Evolutionary conservation across 2,888 invertebrate species (phyloP).

Genomic region (Stegana nigrithorax): DNA sequence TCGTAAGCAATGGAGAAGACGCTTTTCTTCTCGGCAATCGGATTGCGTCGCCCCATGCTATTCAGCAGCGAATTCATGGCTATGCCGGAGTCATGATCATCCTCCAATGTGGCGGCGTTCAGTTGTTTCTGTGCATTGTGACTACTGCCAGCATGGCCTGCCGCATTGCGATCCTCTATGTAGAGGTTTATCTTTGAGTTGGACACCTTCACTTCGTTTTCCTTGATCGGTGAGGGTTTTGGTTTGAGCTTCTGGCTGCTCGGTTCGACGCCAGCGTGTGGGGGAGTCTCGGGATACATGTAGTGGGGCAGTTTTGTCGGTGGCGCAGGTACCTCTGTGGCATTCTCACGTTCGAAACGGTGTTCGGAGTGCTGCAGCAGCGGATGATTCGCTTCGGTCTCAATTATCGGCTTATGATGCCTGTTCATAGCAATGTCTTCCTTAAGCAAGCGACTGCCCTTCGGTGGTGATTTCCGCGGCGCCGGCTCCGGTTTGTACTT

Average conservation of each 20-base stretch:
- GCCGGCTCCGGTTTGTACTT: conserved; percentile 69
- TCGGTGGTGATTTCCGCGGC: conserved; percentile 65
- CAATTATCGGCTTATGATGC: conserved; percentile 66
- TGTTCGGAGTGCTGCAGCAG: conserved; percentile 83
- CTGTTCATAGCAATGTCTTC: conserved; percentile 72
- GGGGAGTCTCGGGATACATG: conserved; percentile 72
- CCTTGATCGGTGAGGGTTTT: conserved; percentile 67
- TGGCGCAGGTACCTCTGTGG: conserved; percentile 67
- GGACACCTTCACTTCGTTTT: conserved; percentile 66
- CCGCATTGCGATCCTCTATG: conserved; percentile 60
- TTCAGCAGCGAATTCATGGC: conserved; percentile 76
- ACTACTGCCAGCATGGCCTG: conserved; percentile 19
- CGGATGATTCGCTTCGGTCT: conserved; percentile 75
- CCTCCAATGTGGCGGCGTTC: conserved; percentile 74
- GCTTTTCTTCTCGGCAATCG: conserved; percentile 88
- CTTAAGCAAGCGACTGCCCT: conserved; percentile 62
- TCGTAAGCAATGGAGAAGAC: conserved; percentile 94
- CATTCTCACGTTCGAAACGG: conserved; percentile 75
- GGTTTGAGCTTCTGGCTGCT: conserved; percentile 40
- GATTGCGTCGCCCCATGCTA: conserved; percentile 74
- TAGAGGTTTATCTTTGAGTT: conserved; percentile 61
- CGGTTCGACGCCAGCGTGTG: conserved; percentile 60
- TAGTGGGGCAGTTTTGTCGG: conserved; percentile 75
- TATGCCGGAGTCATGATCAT: conserved; percentile 82
- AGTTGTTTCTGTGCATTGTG: conserved; percentile 69